Percentiles rank a stretch among this genome's conserved stretches.
phyloP scores from a whole-genome alignment of 2,113 vertebrate genomes.

The Buteo buteo region DNA sequence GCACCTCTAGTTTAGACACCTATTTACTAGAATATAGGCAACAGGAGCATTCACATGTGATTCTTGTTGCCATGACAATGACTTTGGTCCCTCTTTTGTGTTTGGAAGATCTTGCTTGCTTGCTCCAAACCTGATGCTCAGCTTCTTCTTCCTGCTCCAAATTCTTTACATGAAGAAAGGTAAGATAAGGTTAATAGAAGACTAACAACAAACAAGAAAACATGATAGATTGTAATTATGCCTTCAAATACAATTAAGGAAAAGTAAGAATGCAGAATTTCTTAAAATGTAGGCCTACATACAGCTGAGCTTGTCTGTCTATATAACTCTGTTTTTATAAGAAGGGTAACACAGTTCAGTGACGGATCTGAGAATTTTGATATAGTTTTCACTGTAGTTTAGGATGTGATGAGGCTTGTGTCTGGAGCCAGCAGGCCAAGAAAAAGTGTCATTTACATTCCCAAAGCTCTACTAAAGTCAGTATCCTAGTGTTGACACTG shows the following conservation, averaged over 20 bases:
- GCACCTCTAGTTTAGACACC: not conserved
- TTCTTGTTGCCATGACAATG: conserved; percentile 57
- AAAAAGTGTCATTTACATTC: not conserved
- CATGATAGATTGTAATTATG: not conserved
- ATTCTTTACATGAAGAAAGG: conserved; percentile 23
- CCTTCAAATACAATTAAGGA: not conserved
- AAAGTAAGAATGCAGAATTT: not conserved
- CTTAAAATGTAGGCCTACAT: not conserved
- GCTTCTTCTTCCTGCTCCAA: conserved; percentile 1
- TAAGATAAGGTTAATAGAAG: conserved; percentile 44
- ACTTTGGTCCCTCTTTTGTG: not conserved
- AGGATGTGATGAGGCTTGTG: not conserved
- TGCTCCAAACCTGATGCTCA: not conserved
- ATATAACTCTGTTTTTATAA: not conserved
- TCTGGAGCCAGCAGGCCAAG: not conserved
- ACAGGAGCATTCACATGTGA: not conserved
- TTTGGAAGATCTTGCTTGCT: not conserved
- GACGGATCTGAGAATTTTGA: not conserved
- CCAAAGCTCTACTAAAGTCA: not conserved
- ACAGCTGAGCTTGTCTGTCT: not conserved
- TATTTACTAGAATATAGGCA: not conserved
- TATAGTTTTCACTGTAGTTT: not conserved
- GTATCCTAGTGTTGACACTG: not conserved
- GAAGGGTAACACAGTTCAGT: not conserved
- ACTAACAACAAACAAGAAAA: not conserved